Evolutionary conservation across 2,797 vertebrate genomes (phyloP).

Genomic region (Microctenopoma stevenorrisi): DNA sequence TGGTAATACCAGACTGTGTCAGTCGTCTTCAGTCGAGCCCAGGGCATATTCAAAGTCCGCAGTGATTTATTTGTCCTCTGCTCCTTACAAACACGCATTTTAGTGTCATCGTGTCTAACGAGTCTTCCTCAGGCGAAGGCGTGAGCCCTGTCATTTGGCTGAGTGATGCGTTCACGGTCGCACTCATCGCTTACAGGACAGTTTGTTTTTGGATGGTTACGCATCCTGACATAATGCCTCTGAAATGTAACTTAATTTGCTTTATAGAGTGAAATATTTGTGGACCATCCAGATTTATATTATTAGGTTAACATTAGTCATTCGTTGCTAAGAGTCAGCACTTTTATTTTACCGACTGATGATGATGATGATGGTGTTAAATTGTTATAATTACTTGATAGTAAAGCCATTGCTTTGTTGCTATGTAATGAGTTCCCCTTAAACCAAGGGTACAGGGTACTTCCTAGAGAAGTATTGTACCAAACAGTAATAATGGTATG

Average conservation of each 20-base stretch:
- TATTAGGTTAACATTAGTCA: no score
- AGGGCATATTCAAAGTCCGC: slow-evolving; percentile 16
- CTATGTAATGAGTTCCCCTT: neutral
- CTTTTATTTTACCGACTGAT: no score
- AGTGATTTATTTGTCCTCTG: neutral
- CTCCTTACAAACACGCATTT: neutral
- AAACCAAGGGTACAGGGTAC: neutral
- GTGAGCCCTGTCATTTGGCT: slow-evolving; percentile 1
- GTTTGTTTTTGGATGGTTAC: slow-evolving; percentile 6
- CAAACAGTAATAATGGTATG: neutral
- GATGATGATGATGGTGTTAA: no score
- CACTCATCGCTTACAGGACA: neutral
- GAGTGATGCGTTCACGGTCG: neutral
- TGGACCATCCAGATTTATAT: no score
- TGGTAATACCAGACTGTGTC: neutral
- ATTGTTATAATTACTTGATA: neutral
- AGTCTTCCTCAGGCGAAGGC: neutral
- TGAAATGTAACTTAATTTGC: neutral
- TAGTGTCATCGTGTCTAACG: slow-evolving; percentile 4
- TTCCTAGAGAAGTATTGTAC: neutral
- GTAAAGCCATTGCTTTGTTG: neutral
- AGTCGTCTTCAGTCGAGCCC: neutral
- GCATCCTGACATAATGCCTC: neutral
- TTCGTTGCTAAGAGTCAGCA: no score
- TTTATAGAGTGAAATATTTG: neutral